These are phyloP conservation scores for Lucilia cuprina DNA, from an alignment of 1,140 invertebrate species.

Conservation along the genomic window DNA sequence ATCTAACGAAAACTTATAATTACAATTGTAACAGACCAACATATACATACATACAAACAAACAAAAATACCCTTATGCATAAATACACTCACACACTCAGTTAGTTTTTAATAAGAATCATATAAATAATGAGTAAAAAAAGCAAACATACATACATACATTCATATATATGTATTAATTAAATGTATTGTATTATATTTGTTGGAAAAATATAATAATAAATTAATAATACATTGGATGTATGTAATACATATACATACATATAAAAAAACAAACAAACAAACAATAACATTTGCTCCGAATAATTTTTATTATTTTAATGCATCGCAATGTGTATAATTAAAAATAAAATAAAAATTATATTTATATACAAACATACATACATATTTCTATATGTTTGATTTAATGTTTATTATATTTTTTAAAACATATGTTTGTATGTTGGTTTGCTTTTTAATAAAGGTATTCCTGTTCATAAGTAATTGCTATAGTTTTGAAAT, in stretches of 20 bases:
- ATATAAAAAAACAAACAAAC: slow-evolving; percentile 19
- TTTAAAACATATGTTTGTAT: too few species aligned
- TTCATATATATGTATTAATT: neutral
- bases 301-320: slow-evolving; percentile 34
- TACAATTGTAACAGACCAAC: slow-evolving; percentile 38
- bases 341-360: slow-evolving; percentile 27
- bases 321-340: slow-evolving; percentile 33
- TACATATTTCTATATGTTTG: neutral
- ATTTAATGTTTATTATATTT: too few species aligned
- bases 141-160: neutral
- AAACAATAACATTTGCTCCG: slow-evolving; percentile 26
- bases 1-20: slow-evolving; percentile 39
- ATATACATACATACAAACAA: slow-evolving; percentile 3
- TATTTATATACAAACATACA: neutral
- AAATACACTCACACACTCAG: neutral
- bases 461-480: too few species aligned
- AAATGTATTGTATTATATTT: slow-evolving; percentile 37
- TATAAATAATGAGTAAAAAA: slow-evolving; percentile 24
- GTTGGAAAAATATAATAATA: neutral
- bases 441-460: too few species aligned
- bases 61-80: neutral
- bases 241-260: neutral
- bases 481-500: too few species aligned
- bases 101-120: neutral
- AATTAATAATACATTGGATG: too few species aligned